Evolutionary conservation across 2,113 vertebrate genomes (phyloP), one percentile per base, ranked within the genome.

Genomic region (Lampris megalopsis): DNA sequence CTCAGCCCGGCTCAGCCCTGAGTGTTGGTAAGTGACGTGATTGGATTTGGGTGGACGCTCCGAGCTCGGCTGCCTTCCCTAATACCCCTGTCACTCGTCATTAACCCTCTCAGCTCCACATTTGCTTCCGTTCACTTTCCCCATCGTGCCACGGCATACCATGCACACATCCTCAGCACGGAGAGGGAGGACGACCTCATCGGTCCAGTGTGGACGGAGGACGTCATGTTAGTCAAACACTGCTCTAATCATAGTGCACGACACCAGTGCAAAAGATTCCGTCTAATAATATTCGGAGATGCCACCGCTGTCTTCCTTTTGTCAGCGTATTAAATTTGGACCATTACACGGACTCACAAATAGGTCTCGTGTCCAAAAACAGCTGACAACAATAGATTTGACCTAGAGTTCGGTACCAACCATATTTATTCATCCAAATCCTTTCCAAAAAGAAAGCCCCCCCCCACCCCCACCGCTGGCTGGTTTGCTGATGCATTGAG

Each of bases 61-160:
- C 9, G 6, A 38, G 47, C 50, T 53, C 52, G 58, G 54, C 43
- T 67, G 50, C 59, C 68, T 70, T 73, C 81, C 69, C 68, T 84
- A 79, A 89, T 79, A 71, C 77, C 73, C 9, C 8, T 83, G 89
- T 91, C 85, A 76, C 74, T 85, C 84, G 78, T 79, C 75, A 70
- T 91, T 88, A 83, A 86, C 88, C 87, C 68, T 60, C 73, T 75
- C 81, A 52, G 67, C 56, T 54, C 11, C 75, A 65, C 74, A 83
- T 86, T 86, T 72, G 62, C 77, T 63, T 66, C 69, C 73, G 35
- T 60, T 57, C 58, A 54, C 58, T 36, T 64, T 86, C 77, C 82
- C 56, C 43, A 67, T 69, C 60, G 6, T 60, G 4, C 70, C 57
- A 78, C 36, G n/a, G 52, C 38, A 24, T 60, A 36, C 40, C 8